Conservation (phyloP, 2,113 vertebrate species). For the Bubo blakistoni region DNA sequence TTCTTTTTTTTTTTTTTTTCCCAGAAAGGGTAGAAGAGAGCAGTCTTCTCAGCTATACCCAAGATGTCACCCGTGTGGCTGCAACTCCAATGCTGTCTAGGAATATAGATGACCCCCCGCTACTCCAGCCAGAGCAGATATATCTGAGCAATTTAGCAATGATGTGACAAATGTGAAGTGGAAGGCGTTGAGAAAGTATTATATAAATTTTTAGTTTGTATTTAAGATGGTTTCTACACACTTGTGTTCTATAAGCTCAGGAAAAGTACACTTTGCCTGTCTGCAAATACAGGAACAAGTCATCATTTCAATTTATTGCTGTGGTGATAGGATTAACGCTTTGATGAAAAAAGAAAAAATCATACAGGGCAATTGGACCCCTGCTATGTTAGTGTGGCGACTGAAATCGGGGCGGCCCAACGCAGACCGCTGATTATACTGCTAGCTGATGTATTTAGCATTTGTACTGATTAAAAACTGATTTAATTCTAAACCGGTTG, state of each 20-base stretch:
- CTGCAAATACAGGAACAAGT: not conserved
- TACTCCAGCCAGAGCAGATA: not conserved
- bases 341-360: not conserved
- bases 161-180: no score
- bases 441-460: not conserved
- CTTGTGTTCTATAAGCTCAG: not conserved
- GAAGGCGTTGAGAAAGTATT: not conserved
- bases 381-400: not conserved
- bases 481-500: not conserved
- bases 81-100: accelerated
- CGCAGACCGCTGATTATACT: not conserved
- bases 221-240: not conserved
- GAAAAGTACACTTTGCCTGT: not conserved
- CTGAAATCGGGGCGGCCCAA: not conserved
- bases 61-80: not conserved
- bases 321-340: not conserved
- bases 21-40: not conserved
- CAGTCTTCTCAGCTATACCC: not conserved
- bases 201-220: not conserved
- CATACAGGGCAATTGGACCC: not conserved
- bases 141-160: not conserved
- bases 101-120: not conserved
- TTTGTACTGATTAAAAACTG: not conserved
- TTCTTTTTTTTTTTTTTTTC: not conserved
- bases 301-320: not conserved